Conservation (phyloP, 2,888 invertebrate genomes). For the Heliconius aoede region DNA sequence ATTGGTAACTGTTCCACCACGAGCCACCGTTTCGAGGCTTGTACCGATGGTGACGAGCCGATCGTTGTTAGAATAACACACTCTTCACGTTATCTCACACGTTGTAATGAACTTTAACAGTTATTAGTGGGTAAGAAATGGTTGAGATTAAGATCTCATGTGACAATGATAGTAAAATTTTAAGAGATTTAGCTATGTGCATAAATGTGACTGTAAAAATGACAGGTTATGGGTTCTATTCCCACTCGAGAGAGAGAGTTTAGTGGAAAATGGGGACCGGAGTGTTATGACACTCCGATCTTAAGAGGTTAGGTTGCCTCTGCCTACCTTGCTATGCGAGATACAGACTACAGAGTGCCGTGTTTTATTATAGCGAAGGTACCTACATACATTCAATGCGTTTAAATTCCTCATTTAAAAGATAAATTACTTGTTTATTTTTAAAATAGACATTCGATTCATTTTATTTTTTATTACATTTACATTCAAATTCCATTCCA, state of each 20-base stretch:
- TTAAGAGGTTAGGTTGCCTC: too few relatives aligned
- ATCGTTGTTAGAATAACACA: constrained; percentile 37
- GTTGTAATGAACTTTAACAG: constrained; percentile 35
- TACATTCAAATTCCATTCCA: constrained; percentile 17
- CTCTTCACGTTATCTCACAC: constrained; percentile 35
- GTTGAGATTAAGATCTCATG: too few relatives aligned
- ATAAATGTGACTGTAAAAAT: too few relatives aligned
- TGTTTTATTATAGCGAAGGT: not conserved
- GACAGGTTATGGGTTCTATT: too few relatives aligned
- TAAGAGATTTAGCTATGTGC: too few relatives aligned
- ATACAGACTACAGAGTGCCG: too few relatives aligned
- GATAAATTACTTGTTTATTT: not conserved
- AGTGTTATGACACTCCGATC: too few relatives aligned
- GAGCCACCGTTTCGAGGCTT: constrained; percentile 59
- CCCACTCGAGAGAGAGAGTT: too few relatives aligned
- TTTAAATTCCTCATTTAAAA: not conserved
- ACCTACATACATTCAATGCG: not conserved
- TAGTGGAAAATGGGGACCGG: too few relatives aligned
- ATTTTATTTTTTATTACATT: constrained; percentile 6
- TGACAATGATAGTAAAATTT: too few relatives aligned
- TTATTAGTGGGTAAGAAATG: constrained; percentile 26
- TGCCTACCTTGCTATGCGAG: too few relatives aligned
- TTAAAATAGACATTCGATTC: not conserved
- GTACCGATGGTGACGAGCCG: constrained; percentile 38
- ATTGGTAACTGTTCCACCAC: constrained; percentile 72